phyloP scores from a whole-genome alignment of 2,113 vertebrate genomes.

The Leptodactylus fuscus region DNA sequence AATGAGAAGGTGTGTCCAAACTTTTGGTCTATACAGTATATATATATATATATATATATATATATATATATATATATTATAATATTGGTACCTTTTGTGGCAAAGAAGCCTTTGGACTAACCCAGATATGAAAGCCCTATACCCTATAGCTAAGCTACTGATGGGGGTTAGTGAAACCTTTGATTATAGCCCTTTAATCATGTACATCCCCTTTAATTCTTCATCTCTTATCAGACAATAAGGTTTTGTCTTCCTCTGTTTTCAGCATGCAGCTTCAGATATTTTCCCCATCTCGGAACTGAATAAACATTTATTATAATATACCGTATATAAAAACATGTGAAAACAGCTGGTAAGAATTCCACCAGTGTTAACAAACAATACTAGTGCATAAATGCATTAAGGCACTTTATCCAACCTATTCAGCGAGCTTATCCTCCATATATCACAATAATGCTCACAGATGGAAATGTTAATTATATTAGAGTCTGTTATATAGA shows the following conservation, averaged over 20 bases:
- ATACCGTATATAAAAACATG: background rate
- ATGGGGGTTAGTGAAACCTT: too few species aligned
- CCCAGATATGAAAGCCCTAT: too few species aligned
- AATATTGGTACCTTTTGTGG: too few species aligned
- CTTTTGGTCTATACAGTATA: too few species aligned
- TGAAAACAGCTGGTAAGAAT: background rate
- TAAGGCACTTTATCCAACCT: too few species aligned
- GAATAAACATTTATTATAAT: background rate
- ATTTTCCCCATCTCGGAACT: background rate
- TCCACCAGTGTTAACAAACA: background rate
- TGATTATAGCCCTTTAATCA: too few species aligned
- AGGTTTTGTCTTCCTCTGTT: background rate
- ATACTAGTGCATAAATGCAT: background rate
- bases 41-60: too few species aligned
- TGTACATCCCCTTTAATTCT: too few species aligned
- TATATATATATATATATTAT: too few species aligned
- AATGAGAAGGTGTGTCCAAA: too few species aligned
- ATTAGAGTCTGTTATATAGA: constrained; percentile 37
- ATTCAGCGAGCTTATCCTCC: background rate
- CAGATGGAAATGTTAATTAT: constrained; percentile 43
- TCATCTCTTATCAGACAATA: background rate
- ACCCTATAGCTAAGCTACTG: too few species aligned
- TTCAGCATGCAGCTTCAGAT: background rate
- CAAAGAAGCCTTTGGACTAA: too few species aligned
- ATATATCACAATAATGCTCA: constrained; percentile 15